Conservation (phyloP, 2,113 vertebrate genomes). For the Tretioscincus oriximinensis region DNA sequence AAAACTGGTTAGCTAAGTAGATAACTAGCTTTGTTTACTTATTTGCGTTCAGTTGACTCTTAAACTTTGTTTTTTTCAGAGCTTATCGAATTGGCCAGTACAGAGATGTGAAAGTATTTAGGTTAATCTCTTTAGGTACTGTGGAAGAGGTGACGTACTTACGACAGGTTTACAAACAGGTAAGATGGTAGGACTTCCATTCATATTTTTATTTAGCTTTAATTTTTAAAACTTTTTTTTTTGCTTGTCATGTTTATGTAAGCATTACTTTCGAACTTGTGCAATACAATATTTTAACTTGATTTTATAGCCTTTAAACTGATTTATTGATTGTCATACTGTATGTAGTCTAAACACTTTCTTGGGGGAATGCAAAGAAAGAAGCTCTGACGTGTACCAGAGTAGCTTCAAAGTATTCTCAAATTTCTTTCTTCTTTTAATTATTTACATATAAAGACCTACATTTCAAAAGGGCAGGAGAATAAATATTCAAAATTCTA, state of each 20-base stretch:
- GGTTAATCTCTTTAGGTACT: slow-evolving; percentile 92
- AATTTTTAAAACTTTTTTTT: not conserved
- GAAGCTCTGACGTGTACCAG: not conserved
- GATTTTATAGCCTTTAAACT: not conserved
- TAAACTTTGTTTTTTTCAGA: slow-evolving; percentile 66
- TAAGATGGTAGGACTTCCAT: slow-evolving; percentile 51
- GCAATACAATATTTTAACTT: not conserved
- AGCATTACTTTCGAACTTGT: not conserved
- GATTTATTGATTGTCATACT: not conserved
- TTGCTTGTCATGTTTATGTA: not conserved
- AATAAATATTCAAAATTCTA: not conserved
- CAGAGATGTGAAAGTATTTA: slow-evolving; percentile 90
- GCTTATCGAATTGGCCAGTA: slow-evolving; percentile 95
- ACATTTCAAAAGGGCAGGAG: not conserved
- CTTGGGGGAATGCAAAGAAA: not conserved
- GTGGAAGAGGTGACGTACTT: slow-evolving; percentile 96
- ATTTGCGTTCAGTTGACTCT: slow-evolving; percentile 18
- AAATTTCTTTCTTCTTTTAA: not conserved
- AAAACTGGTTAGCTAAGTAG: not conserved
- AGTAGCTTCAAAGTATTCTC: not conserved
- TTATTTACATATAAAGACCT: not conserved
- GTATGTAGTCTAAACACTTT: not conserved
- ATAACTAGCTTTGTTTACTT: not conserved
- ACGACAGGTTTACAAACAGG: slow-evolving; percentile 96
- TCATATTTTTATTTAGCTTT: not conserved